A percentile compares a stretch with the other conserved stretches of the same genome.
These are phyloP conservation scores for Mellilla xanthometata DNA, from an alignment of 2,888 invertebrate species.

Conservation along the genomic window DNA sequence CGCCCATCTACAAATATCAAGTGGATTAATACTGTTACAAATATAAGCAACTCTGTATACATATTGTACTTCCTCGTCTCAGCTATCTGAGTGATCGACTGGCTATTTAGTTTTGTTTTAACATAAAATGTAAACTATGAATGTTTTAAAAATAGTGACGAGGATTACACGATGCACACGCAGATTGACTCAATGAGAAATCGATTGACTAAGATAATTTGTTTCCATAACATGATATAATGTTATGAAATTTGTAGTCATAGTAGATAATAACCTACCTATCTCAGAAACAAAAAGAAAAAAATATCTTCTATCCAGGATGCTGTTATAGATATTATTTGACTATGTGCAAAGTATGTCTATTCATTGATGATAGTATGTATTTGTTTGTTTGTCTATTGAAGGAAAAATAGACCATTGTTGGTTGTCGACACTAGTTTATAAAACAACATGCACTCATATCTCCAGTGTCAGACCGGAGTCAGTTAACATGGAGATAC, in stretches of 20 bases:
- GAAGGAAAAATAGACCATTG: slow-evolving; percentile 35
- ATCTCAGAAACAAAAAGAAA: too few species aligned
- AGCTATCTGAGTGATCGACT: slow-evolving; percentile 42
- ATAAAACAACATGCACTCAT: slow-evolving; percentile 40
- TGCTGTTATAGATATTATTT: too few species aligned
- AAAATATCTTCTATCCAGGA: too few species aligned
- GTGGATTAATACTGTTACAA: slow-evolving; percentile 32
- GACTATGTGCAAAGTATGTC: too few species aligned
- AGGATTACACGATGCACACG: slow-evolving; percentile 45
- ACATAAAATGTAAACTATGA: slow-evolving; percentile 54
- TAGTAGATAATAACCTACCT: too few species aligned
- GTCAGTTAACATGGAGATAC: slow-evolving; percentile 46
- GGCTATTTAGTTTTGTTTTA: slow-evolving; percentile 43
- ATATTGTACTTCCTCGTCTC: slow-evolving; percentile 43
- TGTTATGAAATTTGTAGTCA: slow-evolving; percentile 15
- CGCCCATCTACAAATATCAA: slow-evolving; percentile 39
- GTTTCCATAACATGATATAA: slow-evolving; percentile 38
- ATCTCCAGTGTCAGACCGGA: slow-evolving; percentile 4
- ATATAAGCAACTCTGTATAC: slow-evolving; percentile 40
- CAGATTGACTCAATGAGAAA: slow-evolving; percentile 34
- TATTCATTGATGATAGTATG: background rate
- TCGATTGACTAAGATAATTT: slow-evolving; percentile 39
- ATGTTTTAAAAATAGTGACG: slow-evolving; percentile 57
- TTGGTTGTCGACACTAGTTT: slow-evolving; percentile 30
- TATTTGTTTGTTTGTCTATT: slow-evolving; percentile 45